phyloP scores from a whole-genome alignment of 2,888 invertebrate genomes.

The Eupithecia inturbata region DNA sequence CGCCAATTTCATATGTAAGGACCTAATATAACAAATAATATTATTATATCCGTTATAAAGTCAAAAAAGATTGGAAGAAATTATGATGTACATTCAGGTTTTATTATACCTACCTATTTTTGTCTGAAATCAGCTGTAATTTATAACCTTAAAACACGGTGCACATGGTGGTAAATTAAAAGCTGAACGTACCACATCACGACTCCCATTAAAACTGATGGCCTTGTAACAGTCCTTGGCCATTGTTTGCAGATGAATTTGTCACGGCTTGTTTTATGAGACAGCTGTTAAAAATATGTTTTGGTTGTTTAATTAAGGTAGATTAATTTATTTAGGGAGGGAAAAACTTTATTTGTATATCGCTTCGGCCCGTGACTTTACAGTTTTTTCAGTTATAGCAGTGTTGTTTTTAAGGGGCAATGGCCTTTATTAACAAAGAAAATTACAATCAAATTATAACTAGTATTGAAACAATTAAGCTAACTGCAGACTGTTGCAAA shows the following conservation, averaged over 20 bases:
- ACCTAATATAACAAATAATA: no score
- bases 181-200: constrained; percentile 12
- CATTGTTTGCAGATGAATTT: constrained; percentile 2
- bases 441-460: no score
- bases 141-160: constrained; percentile 3
- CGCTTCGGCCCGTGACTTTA: background rate
- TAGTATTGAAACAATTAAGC: no score
- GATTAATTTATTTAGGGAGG: background rate
- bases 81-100: background rate
- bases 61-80: background rate
- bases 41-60: background rate
- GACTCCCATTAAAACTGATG: constrained; percentile 18
- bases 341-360: background rate
- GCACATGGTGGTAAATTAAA: constrained; percentile 3
- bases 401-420: no score
- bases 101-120: background rate
- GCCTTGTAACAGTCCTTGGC: constrained; percentile 5
- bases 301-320: background rate
- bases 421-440: no score
- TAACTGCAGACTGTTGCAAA: no score
- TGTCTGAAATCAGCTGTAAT: background rate
- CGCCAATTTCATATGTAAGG: no score
- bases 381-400: background rate
- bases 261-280: background rate
- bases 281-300: constrained; percentile 11